Base-by-base conservation (phyloP, 1,140 invertebrate species). In the Apocrypta bakeri region DNA sequence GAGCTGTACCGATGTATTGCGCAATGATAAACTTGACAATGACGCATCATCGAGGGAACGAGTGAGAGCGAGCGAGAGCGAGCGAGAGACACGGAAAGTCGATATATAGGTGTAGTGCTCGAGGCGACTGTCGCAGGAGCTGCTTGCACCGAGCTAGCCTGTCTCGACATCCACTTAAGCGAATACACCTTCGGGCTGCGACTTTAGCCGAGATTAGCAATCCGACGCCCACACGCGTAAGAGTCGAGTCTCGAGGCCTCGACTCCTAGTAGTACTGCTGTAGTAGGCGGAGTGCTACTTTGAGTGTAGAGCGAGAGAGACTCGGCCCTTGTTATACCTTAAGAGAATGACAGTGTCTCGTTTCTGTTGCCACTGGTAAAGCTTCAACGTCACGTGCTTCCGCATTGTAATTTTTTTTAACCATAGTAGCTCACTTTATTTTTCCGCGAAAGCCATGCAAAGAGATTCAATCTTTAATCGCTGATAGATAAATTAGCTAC, bases 91-190 rank as follows among this genome's bases (percentile, higher is more conserved):
- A 71, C 37, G 40, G 71, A 73, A 73, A 73, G 71, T 73, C 37
- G 33, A 40, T 42, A 42, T n/a, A 17, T 56, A n/a, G n/a, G 48
- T n/a, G 17, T 37, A 14, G 37, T 8, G 21, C 7, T 4, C 7
- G 37, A n/a, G 37, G 29, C 71, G 27, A 8, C 9, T 27, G 11
- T 25, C 37, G 21, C 21, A n/a, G n/a, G n/a, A n/a, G 40, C 71
- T 27, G 40, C 40, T 27, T n/a, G n/a, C n/a, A n/a, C n/a, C n/a
- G 74, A 12, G 17, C 29, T 61, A 63, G 79, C 63, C 72, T 66
- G 86, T 82, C 85, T 83, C 85, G 85, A 86, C 85, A 86, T 86
- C 85, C 85, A 86, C 84, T 87, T 87, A 86, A 87, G 83, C 79
- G 83, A 84, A 86, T 87, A 85, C 81, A 84, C 77, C 75, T 83